These are phyloP conservation scores for Elaphurus davidianus DNA, from an alignment of 2,113 vertebrate genomes.

Conservation along the genomic window DNA sequence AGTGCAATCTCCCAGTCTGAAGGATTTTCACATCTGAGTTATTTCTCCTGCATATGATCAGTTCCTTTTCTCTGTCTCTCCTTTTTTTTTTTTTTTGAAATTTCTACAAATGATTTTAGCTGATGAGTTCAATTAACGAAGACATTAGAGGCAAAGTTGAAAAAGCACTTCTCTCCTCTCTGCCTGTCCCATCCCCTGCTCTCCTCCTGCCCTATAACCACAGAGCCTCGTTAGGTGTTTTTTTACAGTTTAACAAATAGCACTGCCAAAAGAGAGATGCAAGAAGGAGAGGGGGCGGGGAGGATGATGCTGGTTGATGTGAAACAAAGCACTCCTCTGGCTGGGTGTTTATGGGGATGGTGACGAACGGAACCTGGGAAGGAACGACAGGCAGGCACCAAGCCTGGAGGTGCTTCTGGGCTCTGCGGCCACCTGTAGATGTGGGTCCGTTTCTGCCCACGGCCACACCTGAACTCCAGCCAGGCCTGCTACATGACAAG, in stretches of 20 bases:
- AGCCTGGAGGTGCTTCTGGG: rapidly evolving
- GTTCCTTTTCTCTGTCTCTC: conserved; percentile 56
- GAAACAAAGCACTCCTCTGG: conserved; percentile 26
- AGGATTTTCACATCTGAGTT: conserved; percentile 82
- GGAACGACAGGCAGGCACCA: neutral
- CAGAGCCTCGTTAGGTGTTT: neutral
- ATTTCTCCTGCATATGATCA: conserved; percentile 78
- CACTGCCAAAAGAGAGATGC: neutral
- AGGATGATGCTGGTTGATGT: neutral
- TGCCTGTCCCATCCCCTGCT: neutral
- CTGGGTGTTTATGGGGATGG: neutral
- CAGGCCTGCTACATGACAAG: neutral
- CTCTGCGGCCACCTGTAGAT: neutral
- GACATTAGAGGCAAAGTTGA: conserved; percentile 63
- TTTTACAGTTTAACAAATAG: neutral
- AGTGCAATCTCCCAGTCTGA: conserved; percentile 81
- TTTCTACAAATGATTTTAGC: conserved; percentile 73
- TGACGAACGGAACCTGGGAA: neutral
- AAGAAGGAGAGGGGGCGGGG: neutral
- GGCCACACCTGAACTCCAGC: neutral
- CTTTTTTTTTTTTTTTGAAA: neutral
- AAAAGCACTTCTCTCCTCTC: neutral
- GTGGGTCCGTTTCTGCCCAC: rapidly evolving
- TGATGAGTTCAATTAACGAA: conserved; percentile 84
- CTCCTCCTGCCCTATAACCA: neutral